A percentile compares a stretch with the other conserved stretches of the same genome.
Conservation (phyloP, 37 sponge, comb jelly and placozoan species). For the Chondrilla cf. caribensis region DNA sequence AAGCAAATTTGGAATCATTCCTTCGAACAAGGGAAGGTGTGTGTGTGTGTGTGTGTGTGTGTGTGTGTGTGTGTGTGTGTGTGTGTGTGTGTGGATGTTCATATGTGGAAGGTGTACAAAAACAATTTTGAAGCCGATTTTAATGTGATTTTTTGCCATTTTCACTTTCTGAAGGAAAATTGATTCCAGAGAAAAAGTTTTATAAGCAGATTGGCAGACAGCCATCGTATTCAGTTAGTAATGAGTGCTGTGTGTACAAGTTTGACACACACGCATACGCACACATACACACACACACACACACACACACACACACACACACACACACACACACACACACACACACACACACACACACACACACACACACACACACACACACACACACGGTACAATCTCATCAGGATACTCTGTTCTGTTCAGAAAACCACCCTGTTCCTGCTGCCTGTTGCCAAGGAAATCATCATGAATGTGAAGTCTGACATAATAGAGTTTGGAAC, state of each 20-base stretch:
- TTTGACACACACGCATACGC: not conserved
- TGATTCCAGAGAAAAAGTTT: slow-evolving; percentile 3
- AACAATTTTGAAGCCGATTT: not conserved
- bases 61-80: slow-evolving; percentile 36
- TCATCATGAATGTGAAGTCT: not conserved
- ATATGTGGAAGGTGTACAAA: not conserved
- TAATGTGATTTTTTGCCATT: too few relatives aligned
- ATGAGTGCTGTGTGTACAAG: not conserved
- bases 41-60: slow-evolving; percentile 20
- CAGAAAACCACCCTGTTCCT: not conserved
- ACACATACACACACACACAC: not conserved
- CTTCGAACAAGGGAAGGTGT: not conserved
- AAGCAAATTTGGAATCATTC: slow-evolving; percentile 15
- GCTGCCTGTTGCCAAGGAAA: not conserved
- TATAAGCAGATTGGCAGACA: not conserved
- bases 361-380: not conserved
- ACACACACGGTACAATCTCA: not conserved
- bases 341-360: not conserved
- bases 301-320: not conserved
- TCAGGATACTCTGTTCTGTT: not conserved
- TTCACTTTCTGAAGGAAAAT: not conserved
- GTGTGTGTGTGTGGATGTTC: not conserved
- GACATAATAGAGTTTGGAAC: not conserved
- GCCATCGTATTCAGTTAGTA: slow-evolving; percentile 11
- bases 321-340: slow-evolving; percentile 13